Evolutionary conservation across 1,140 invertebrate species (phyloP).

Genomic region (Trichonephila inaurata): DNA sequence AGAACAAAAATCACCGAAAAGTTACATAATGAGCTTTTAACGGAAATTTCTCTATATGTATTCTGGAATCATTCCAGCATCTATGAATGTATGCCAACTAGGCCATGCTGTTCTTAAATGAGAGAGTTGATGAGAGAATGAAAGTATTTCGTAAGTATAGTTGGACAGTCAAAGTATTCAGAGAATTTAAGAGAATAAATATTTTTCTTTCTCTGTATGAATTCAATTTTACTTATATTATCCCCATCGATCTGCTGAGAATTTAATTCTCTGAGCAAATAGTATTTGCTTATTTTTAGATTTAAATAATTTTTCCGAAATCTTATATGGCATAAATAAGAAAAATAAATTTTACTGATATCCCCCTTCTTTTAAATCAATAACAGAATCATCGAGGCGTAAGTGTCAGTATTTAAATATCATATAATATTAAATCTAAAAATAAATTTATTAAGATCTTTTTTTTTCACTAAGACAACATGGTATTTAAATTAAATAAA

Average conservation of each 20-base stretch:
- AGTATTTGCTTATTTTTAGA: too few species aligned
- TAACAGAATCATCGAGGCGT: too few species aligned
- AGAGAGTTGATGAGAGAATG: background rate
- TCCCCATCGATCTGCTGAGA: background rate
- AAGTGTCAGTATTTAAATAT: too few species aligned
- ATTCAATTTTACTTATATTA: background rate
- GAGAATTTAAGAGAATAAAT: background rate
- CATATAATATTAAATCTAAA: too few species aligned
- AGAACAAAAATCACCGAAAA: constrained; percentile 26
- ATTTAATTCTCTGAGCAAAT: too few species aligned
- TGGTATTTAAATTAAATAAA: too few species aligned
- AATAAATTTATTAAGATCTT: too few species aligned
- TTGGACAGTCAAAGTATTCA: background rate
- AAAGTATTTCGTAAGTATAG: background rate
- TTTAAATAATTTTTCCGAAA: too few species aligned
- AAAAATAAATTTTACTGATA: too few species aligned
- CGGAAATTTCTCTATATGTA: constrained; percentile 41
- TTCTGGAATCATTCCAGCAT: constrained; percentile 17
- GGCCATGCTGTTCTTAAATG: constrained; percentile 22
- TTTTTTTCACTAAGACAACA: too few species aligned
- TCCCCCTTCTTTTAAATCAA: too few species aligned
- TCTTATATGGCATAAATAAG: too few species aligned
- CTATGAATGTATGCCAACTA: constrained; percentile 39
- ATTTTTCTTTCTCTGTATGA: background rate
- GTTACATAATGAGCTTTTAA: constrained; percentile 48